Evolutionary conservation across 2,888 invertebrate genomes (phyloP).

Genomic region (Rhagonycha lutea): DNA sequence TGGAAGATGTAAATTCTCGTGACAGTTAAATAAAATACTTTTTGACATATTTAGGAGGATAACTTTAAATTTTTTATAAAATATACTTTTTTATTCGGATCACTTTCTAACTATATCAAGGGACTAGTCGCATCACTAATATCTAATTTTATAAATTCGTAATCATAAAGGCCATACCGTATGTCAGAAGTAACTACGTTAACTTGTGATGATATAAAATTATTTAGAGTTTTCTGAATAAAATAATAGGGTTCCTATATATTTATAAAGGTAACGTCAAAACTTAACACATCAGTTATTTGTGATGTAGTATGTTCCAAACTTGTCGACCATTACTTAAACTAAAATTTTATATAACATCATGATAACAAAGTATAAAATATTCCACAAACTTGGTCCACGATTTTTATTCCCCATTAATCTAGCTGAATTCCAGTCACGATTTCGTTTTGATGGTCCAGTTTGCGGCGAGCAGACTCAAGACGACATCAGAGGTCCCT

Average conservation of each 20-base stretch:
- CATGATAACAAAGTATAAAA: slow-evolving; percentile 14
- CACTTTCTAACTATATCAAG: background rate
- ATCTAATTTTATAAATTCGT: background rate
- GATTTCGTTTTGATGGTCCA: slow-evolving; percentile 35
- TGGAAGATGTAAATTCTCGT: background rate
- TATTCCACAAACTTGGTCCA: slow-evolving; percentile 23
- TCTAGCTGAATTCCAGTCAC: slow-evolving; percentile 35
- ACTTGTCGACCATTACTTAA: background rate
- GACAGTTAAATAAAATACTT: background rate
- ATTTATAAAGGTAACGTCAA: background rate
- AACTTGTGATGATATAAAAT: background rate
- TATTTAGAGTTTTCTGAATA: background rate
- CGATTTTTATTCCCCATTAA: slow-evolving; percentile 34
- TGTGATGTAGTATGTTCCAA: background rate
- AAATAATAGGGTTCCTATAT: background rate
- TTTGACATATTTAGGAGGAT: background rate
- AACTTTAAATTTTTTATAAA: background rate
- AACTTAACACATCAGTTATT: background rate
- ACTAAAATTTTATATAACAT: background rate
- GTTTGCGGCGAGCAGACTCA: slow-evolving; percentile 35
- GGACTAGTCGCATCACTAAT: background rate
- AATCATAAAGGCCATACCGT: background rate
- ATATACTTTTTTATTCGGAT: background rate
- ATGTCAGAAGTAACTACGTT: background rate
- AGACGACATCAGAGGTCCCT: slow-evolving; percentile 33